Evolutionary conservation across 1,140 invertebrate genomes (phyloP).

Genomic region (Pseudomyrmex gracilis): DNA sequence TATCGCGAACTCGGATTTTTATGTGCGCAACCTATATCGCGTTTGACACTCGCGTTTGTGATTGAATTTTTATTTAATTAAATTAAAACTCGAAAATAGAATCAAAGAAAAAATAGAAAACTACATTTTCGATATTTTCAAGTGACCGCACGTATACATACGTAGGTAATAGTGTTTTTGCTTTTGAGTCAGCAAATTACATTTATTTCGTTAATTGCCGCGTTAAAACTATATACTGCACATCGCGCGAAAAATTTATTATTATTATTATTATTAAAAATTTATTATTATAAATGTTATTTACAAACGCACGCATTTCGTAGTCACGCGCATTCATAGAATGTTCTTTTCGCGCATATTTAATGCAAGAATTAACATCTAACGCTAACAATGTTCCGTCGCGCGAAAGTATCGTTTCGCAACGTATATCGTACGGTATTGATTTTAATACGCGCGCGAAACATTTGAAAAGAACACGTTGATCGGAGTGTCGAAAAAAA

Average conservation of each 20-base stretch:
- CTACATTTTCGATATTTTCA: background rate
- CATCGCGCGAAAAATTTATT: no score
- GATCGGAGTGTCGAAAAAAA: constrained; percentile 35
- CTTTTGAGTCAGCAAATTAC: no score
- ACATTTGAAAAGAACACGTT: constrained; percentile 13
- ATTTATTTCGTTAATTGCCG: no score
- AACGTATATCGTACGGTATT: background rate
- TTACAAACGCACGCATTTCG: no score
- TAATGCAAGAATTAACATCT: constrained; percentile 4
- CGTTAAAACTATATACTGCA: no score
- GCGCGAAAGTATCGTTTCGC: background rate
- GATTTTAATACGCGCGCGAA: constrained; percentile 8
- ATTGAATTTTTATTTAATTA: constrained; percentile 51
- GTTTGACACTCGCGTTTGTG: background rate
- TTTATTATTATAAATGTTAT: no score
- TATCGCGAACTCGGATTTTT: background rate
- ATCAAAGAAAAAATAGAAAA: background rate
- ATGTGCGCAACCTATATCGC: background rate
- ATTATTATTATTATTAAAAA: no score
- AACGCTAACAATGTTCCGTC: background rate
- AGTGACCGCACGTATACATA: no score
- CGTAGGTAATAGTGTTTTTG: no score
- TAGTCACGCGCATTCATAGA: no score
- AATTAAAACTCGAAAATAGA: background rate
- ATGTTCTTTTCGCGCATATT: background rate